Evolutionary conservation across 37 sponge, comb jelly and placozoan species (phyloP), one percentile per base, ranked within the genome.

Genomic region (Halisarca cf. caerulea): DNA sequence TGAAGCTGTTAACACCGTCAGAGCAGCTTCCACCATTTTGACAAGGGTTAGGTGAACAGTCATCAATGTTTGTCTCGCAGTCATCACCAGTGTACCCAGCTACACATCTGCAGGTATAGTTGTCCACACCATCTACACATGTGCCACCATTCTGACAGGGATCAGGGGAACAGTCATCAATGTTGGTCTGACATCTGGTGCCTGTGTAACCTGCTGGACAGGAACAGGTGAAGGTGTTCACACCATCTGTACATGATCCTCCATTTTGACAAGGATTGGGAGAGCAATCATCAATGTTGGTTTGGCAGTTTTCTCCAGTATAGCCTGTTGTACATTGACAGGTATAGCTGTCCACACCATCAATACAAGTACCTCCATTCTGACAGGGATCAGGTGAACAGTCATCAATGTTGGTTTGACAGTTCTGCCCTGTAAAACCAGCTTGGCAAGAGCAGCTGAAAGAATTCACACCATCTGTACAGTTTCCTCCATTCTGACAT

Each of bases 81-180:
- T 33, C 47, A 8, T 47, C 44, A 0, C 95, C 95, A 17, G 92
- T 86, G 53, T 61, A 91, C 14, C 82, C 87, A 66, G 47, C n/a
- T 32, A 25, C 25, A 44, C 87, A 86, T 15, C 60, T 30, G 39
- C 87, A 35, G 41, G 57, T 80, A 34, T n/a, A 23, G 32, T 28
- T 25, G 39, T 77, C 62, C 17, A 51, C 28, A 36, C 89, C 83
- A 4, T 74, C 64, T 0, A 66, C 69, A n/a, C 73, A 44, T 36
- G 75, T 70, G 8, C 37, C 42, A 41, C 88, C 59, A 5, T 23
- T 51, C 6, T 35, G 20, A 36, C 27, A 20, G 40, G n/a, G 15
- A 45, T 66, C 25, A 39, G 64, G 23, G 1, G 43, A 5, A 62
- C 89, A 88, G 59, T 88, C 84, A 27, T 84, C 59, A 6, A 81